A percentile compares a stretch with the other conserved stretches of the same genome.
Conservation (phyloP, 2,113 vertebrate genomes). For the Tyrannus savana region DNA sequence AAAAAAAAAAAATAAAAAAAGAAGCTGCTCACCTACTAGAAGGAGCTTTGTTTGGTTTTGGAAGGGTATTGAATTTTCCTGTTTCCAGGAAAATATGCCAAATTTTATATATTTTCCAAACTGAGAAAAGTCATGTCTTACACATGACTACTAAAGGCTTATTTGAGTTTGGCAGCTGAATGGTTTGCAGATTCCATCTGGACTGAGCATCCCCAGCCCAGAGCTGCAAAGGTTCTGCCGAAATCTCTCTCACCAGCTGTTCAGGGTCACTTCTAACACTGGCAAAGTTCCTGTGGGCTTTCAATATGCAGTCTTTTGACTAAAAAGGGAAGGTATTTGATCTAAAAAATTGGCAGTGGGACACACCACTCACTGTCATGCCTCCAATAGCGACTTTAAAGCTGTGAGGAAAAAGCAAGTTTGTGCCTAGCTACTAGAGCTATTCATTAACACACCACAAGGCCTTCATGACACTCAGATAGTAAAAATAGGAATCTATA, state of each 20-base stretch:
- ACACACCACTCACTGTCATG: neutral
- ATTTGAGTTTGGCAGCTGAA: constrained; percentile 34
- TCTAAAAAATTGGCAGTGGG: neutral
- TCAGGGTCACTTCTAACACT: constrained; percentile 16
- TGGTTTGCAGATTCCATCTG: constrained; percentile 35
- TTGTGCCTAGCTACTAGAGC: neutral
- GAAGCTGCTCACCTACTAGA: neutral
- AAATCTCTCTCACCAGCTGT: constrained; percentile 50
- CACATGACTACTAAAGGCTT: neutral
- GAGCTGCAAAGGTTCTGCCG: neutral
- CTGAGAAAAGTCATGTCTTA: neutral
- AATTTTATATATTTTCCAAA: neutral
- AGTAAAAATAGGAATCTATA: neutral
- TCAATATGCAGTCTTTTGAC: neutral
- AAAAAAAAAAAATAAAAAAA: fast-evolving
- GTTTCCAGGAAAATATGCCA: constrained; percentile 31
- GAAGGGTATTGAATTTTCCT: neutral
- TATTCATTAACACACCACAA: neutral
- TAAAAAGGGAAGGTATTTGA: neutral
- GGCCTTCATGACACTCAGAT: neutral
- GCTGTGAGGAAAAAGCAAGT: neutral
- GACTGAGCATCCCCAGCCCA: constrained; percentile 4
- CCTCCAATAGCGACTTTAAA: neutral
- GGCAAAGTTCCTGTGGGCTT: neutral
- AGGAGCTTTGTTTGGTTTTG: neutral